Evolutionary conservation across 1,140 invertebrate species (phyloP).

Genomic region (Bombus balteatus): DNA sequence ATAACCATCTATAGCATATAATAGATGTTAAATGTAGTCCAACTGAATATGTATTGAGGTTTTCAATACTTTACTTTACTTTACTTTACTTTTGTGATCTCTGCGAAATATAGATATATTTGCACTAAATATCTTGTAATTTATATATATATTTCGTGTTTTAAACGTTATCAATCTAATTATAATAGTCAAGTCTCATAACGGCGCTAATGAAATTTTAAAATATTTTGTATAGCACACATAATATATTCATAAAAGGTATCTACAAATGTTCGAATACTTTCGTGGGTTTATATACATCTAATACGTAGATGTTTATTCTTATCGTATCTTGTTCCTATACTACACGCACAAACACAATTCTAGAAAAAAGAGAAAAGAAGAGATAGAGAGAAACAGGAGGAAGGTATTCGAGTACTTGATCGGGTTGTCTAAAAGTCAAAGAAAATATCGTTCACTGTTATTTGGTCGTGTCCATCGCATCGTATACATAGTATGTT

Average conservation of each 20-base stretch:
- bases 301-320: no score
- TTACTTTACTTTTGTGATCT: no score
- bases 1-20: not conserved
- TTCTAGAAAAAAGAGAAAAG: constrained; percentile 23
- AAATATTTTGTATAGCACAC: not conserved
- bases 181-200: not conserved
- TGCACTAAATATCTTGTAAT: no score
- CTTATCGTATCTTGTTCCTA: not conserved
- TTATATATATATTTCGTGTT: not conserved
- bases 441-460: constrained; percentile 37
- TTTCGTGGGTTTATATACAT: no score
- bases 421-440: constrained; percentile 12
- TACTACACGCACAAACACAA: not conserved
- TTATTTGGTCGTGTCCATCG: constrained; percentile 41
- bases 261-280: not conserved
- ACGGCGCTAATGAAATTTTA: not conserved
- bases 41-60: not conserved
- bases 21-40: not conserved
- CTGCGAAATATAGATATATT: no score
- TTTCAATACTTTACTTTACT: no score
- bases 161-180: not conserved
- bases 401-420: constrained; percentile 19
- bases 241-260: not conserved
- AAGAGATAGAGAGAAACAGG: constrained; percentile 40
- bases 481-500: constrained; percentile 15